Base-by-base conservation (phyloP, 2,888 invertebrate genomes). In the Phaedon cochleariae region DNA sequence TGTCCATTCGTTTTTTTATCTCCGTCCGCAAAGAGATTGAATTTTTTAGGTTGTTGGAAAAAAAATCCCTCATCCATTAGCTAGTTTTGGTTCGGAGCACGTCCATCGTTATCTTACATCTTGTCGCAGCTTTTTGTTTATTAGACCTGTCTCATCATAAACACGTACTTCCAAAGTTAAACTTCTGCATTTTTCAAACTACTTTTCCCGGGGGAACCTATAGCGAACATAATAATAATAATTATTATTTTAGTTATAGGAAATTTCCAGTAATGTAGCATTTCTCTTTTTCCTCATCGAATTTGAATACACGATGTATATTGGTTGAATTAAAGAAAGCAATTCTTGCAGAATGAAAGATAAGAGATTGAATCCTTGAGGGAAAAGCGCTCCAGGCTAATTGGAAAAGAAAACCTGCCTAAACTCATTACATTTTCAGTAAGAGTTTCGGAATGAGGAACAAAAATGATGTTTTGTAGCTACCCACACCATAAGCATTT, bases 71-170 rank as follows among this genome's bases (percentile, higher is more conserved):
- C 15, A 15, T 15, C 52, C 48, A 75, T 75, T 75, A 65, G 75
- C 71, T 67, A 53, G 67, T 67, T 68, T 60, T 60, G 62, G 51
- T 62, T 73, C 68, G 20, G 51, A 62, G 69, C 75, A 75, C 75
- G 75, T 48, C 64, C 65, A 64, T 75, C 74, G 74, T 75, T 75
- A 75, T 75, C 72, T 71, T 70, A 73, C 68, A 69, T 67, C 70
- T 67, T 68, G 69, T 73, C 71, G 69, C 68, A 71, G 69, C 67
- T 71, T 70, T 72, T 67, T 61, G 53, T 74, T 64, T 67, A 73
- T 75, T 75, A 72, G 73, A 67, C 62, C 62, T 37, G 71, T 70
- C 72, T 49, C 60, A 68, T 65, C 54, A 59, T 53, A 52, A 67
- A 72, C 75, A 75, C 75, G 75, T 73, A 57, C 68, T 66, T 66